Evolutionary conservation across 2,113 vertebrate genomes (phyloP).

Genomic region (Eptatretus burgeri): DNA sequence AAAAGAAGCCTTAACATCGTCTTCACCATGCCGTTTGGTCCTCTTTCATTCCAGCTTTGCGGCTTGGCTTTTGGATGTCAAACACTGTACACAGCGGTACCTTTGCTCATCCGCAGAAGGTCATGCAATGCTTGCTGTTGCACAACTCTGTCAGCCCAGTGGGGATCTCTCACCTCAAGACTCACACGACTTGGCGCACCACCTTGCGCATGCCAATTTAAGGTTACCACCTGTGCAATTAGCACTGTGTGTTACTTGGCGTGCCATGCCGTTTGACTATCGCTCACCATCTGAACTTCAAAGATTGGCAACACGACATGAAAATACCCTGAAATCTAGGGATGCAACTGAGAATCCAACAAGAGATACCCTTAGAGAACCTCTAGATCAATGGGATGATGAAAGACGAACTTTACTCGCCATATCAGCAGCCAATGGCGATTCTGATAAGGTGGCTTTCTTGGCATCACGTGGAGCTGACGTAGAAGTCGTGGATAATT

Average conservation of each 20-base stretch:
- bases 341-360: too few species aligned
- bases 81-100: slow-evolving; percentile 35
- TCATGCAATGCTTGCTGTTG: slow-evolving; percentile 28
- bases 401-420: slow-evolving; percentile 21
- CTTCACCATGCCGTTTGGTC: slow-evolving; percentile 8
- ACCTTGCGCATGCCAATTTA: slow-evolving; percentile 21
- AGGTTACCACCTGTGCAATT: slow-evolving; percentile 19
- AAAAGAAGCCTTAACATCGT: slow-evolving; percentile 11
- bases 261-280: slow-evolving; percentile 13
- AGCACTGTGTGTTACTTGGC: slow-evolving; percentile 29
- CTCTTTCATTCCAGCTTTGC: slow-evolving; percentile 36
- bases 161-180: slow-evolving; percentile 15
- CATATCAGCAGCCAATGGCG: slow-evolving; percentile 19
- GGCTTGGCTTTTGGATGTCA: slow-evolving; percentile 34
- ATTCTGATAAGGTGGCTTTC: slow-evolving; percentile 15
- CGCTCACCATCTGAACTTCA: too few species aligned
- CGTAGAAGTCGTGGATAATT: slow-evolving; percentile 19
- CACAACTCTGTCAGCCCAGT: slow-evolving; percentile 12
- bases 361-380: slow-evolving; percentile 6
- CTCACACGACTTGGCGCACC: slow-evolving; percentile 19
- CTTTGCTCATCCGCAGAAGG: slow-evolving; percentile 24
- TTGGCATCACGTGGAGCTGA: slow-evolving; percentile 20
- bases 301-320: not conserved
- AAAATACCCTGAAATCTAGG: not conserved
- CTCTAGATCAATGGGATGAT: slow-evolving; percentile 16